phyloP scores from a whole-genome alignment of 2,113 vertebrate species.

The Erythrolamprus reginae region DNA sequence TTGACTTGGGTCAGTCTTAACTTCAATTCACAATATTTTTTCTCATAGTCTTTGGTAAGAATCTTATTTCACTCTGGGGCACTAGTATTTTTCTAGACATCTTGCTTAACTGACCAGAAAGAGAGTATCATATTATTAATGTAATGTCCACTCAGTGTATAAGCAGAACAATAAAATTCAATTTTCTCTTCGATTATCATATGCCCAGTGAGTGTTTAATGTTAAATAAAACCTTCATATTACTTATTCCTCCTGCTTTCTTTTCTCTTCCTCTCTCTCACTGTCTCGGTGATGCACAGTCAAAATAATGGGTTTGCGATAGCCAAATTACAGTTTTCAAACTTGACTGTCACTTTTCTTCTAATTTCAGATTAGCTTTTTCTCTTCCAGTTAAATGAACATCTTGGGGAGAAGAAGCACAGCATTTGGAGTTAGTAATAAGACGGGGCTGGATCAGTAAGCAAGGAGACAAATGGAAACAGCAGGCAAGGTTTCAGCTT shows the following conservation, averaged over 20 bases:
- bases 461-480: constrained; percentile 5
- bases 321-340: constrained; percentile 8
- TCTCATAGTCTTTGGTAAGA: background rate
- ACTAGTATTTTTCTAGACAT: constrained; percentile 26
- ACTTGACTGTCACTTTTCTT: background rate
- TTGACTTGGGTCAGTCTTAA: too few species aligned
- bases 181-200: constrained; percentile 47
- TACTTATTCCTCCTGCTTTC: background rate
- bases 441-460: constrained; percentile 6
- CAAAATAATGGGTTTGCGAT: constrained; percentile 4
- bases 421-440: constrained; percentile 10
- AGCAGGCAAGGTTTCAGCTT: constrained; percentile 3
- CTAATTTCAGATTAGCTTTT: constrained; percentile 3
- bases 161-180: constrained; percentile 41
- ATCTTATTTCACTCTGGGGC: constrained; percentile 24
- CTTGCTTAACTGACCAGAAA: constrained; percentile 27
- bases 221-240: constrained; percentile 20
- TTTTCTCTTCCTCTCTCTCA: background rate
- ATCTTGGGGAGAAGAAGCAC: background rate
- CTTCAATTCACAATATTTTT: background rate
- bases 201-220: constrained; percentile 43
- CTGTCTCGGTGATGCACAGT: background rate
- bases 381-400: constrained; percentile 24
- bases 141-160: constrained; percentile 26
- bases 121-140: constrained; percentile 40